Percentiles rank a stretch among this genome's conserved stretches.
Evolutionary conservation across 1,140 invertebrate genomes (phyloP).

Genomic region (Ceratosolen solmsi): DNA sequence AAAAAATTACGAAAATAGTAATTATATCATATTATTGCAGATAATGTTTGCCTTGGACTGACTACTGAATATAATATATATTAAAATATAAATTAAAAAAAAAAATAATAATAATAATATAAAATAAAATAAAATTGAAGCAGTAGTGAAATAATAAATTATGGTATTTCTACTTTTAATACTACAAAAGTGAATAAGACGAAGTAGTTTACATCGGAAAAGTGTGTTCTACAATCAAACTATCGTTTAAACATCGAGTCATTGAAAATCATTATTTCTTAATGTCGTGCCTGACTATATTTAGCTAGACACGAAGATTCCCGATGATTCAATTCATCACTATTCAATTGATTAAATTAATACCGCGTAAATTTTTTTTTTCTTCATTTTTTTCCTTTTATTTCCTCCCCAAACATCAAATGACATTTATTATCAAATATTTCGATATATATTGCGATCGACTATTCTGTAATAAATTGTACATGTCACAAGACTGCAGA

Average conservation of each 20-base stretch:
- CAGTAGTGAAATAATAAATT: slow-evolving; percentile 67
- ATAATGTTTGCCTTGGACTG: slow-evolving; percentile 74
- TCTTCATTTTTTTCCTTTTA: slow-evolving; percentile 16
- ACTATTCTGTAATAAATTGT: slow-evolving; percentile 38
- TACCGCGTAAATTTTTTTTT: background rate
- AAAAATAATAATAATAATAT: background rate
- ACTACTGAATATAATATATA: slow-evolving; percentile 70
- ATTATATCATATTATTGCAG: slow-evolving; percentile 69
- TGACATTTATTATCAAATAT: slow-evolving; percentile 18
- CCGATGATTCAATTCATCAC: slow-evolving; percentile 34
- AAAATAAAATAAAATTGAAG: slow-evolving; percentile 46
- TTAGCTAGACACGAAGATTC: slow-evolving; percentile 37
- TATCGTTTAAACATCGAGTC: slow-evolving; percentile 58
- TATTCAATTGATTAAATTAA: slow-evolving; percentile 24
- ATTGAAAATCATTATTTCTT: slow-evolving; percentile 51
- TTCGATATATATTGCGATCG: slow-evolving; percentile 17
- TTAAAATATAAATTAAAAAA: slow-evolving; percentile 58
- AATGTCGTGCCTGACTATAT: slow-evolving; percentile 63
- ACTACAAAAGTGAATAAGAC: slow-evolving; percentile 62
- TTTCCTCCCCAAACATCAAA: slow-evolving; percentile 31
- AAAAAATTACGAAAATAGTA: slow-evolving; percentile 67
- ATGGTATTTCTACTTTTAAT: slow-evolving; percentile 74
- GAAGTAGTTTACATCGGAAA: slow-evolving; percentile 63
- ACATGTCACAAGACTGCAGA: slow-evolving; percentile 48
- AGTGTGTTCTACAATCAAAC: slow-evolving; percentile 70